Evolutionary conservation across 2,888 invertebrate species (phyloP), one percentile per base, ranked within the genome.

Genomic region (Apamea sordens): DNA sequence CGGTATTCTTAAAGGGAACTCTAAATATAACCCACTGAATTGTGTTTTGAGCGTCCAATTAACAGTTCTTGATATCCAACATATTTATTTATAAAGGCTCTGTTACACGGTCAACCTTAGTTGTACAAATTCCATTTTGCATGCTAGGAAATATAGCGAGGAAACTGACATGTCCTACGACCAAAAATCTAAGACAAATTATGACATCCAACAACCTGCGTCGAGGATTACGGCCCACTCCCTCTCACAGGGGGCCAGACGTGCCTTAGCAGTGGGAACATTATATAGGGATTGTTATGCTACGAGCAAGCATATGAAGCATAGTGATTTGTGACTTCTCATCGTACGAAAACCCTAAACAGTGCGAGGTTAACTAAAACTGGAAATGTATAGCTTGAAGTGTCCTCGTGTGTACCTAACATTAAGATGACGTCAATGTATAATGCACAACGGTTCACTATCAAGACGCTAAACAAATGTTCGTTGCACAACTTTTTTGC

Each of bases 11-110:
- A 92, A 92, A 91, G 90, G 84, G 91, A 92, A 88, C 88, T 90
- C 94, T 94, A 95, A 93, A 92, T 92, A 92, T 93, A 93, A 84
- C 84, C 82, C 83, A 85, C 73, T 89, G 91, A 93, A 94, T 94
- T 93, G 92, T 93, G 91, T 92, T 92, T 93, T 92, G 91, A 93
- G 87, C 88, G 86, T 84, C 92, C 91, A 94, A 94, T 95, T 94
- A 94, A 93, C 88, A 82, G 85, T 85, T 87, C 71, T 79, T 84
- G 79, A 88, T 87, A 84, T 86, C 84, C 84, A 82, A 80, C 71
- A 83, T 90, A 86, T 86, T 90, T 89, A 86, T 87, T 89, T 88
- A 85, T 88, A 88, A 80, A 76, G 83, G 56, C 28, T 13, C 36
- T 24, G 11, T 3, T 68, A 80, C 80, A 83, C 36, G n/a, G 18